A percentile compares a stretch with the other conserved stretches of the same genome.
Conservation (phyloP, 37 sponge, comb jelly and placozoan genomes). For the Haliclona indistincta region DNA sequence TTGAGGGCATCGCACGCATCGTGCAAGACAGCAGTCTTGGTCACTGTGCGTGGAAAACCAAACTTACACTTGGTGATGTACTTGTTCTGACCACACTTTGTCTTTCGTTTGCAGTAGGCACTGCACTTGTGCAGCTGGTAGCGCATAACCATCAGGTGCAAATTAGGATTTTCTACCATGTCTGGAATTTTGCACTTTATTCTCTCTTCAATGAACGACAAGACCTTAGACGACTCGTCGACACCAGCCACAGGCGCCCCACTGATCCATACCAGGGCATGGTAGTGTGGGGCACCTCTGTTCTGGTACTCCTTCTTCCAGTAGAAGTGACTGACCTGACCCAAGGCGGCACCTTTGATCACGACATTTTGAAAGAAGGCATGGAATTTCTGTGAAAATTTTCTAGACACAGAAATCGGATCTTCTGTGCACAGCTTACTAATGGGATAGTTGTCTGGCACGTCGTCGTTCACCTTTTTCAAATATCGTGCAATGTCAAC, state of each 20-base stretch:
- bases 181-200: conserved; percentile 67
- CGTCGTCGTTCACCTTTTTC: conserved; percentile 32
- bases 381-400: conserved; percentile 44
- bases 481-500: conserved; percentile 35
- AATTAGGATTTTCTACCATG: conserved; percentile 28
- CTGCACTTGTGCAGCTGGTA: conserved; percentile 40
- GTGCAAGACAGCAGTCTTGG: conserved; percentile 10
- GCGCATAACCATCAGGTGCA: conserved; percentile 51
- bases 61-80: conserved; percentile 44
- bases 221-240: conserved; percentile 2
- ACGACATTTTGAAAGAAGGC: background rate
- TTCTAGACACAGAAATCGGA: conserved; percentile 40
- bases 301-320: conserved; percentile 33
- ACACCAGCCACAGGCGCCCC: conserved; percentile 46
- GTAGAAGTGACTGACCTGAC: conserved; percentile 3
- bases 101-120: conserved; percentile 23
- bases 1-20: conserved; percentile 38
- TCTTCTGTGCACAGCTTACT: conserved; percentile 51
- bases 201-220: conserved; percentile 37
- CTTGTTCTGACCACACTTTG: background rate
- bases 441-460: conserved; percentile 14
- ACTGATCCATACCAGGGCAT: conserved; percentile 48
- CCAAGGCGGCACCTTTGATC: background rate
- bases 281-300: conserved; percentile 51
- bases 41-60: conserved; percentile 39